A percentile compares a stretch with the other conserved stretches of the same genome.
Evolutionary conservation across 2,888 invertebrate species (phyloP).

Genomic region (Nemotelus nigrinus): DNA sequence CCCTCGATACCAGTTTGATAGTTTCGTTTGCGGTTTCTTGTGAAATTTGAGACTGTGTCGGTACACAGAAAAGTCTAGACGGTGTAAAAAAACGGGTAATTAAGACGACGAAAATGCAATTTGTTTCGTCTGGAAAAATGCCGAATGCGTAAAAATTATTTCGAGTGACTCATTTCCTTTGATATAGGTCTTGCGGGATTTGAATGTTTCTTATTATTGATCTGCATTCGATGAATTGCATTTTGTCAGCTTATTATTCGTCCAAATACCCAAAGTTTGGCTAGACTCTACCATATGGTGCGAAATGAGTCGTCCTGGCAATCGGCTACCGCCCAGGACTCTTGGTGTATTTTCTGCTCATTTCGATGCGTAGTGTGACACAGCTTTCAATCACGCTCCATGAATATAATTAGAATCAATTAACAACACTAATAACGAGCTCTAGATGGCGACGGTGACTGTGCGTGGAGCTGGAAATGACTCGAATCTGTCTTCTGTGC

Average conservation of each 20-base stretch:
- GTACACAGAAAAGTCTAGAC: constrained; percentile 20
- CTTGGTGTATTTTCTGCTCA: too few species aligned
- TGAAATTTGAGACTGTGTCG: constrained; percentile 9
- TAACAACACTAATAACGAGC: too few species aligned
- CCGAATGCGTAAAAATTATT: constrained; percentile 25
- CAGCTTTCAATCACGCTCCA: too few species aligned
- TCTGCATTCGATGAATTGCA: constrained; percentile 23
- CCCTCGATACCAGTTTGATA: not conserved
- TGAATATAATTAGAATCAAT: too few species aligned
- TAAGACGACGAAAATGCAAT: not conserved
- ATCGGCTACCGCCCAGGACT: constrained; percentile 6
- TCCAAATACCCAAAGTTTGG: too few species aligned
- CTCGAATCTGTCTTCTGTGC: too few species aligned
- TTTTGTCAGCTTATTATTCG: too few species aligned
- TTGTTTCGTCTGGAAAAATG: constrained; percentile 17
- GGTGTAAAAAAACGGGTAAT: not conserved
- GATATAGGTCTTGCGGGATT: not conserved
- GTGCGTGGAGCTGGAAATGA: too few species aligned
- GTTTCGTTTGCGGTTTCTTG: constrained; percentile 4
- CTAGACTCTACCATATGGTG: constrained; percentile 11
- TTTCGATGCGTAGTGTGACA: too few species aligned
- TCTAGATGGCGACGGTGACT: too few species aligned
- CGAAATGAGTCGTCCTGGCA: too few species aligned
- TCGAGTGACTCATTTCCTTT: constrained; percentile 32
- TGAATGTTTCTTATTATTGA: constrained; percentile 27